Base-by-base conservation (phyloP, 2,113 vertebrate genomes). In the Merops nubicus region DNA sequence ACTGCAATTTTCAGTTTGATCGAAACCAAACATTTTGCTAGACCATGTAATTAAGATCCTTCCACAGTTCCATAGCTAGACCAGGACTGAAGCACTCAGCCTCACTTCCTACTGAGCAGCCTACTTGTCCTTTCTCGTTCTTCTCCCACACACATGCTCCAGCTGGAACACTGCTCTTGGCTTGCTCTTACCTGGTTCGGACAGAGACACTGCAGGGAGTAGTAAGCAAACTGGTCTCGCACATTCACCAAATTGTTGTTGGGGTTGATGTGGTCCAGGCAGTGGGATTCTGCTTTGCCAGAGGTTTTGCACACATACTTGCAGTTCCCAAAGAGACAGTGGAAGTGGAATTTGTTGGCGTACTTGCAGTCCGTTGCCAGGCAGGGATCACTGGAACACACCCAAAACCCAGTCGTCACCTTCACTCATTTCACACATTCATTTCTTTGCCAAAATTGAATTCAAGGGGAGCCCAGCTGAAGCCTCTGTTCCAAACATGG, bases 221-320 rank as follows among this genome's bases (percentile, higher is more conserved):
- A 99, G 97, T 99, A 99, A 64, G 99, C 98, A 48, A 99, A 99
- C 98, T 99, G 99, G 98, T 99, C 99, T 42, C 99, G 98, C 94
- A 99, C 99, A 21, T 99, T 99, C 97, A 99, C 97, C 97, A 99
- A 97, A 96, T 98, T 99, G 97, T 99, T 99, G 98, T 98, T 99
- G 97, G 99, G 99, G 98, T 99, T 99, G 98, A 99, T 99, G 98
- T 99, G 99, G 98, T 99, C 99, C 98, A 99, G 98, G 97, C 99
- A 99, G 97, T 99, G 99, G 83, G 99, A 99, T 96, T 99, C 99
- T 1, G 99, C 99, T 98, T 99, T 99, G 85, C 99, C 99, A 2
- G 99, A 99, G 42, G 99, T 99, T 97, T 99, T 99, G 97, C 99
- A 99, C 91, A 99, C 99, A 23, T 99, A 99, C 97, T 99, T 99